Evolutionary conservation across 2,113 vertebrate species (phyloP), one percentile per base, ranked within the genome.

Genomic region (Anguilla japonica): DNA sequence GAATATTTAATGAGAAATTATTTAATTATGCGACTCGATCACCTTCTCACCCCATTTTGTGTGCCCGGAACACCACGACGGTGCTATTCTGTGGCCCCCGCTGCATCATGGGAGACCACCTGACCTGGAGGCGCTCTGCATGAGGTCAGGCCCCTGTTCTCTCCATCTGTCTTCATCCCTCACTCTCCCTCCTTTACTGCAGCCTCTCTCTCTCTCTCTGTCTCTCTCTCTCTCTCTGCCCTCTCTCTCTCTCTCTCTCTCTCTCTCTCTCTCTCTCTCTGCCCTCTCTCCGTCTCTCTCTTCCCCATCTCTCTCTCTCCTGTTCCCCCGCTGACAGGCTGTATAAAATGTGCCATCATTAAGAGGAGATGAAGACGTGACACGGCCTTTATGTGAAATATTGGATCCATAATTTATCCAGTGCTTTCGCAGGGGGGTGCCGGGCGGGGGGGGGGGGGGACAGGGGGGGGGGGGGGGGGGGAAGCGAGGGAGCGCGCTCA

Each of bases 251-350:
- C 63, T 9, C 83, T 26, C 41, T 46, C 41, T 80, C 46, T 46
- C 81, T 18, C 60, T 85, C 40, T 29, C 40, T 56, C 9, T 56
- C 15, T 56, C 39, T 83, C n/a, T 40, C 9, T 79, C 57, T 87
- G 43, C 84, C 87, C 43, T 46, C 43, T 56, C 34, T 14, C 75
- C 2, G 8, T 20, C 53, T 9, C 22, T 43, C 79, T 63, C 29
- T 75, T 41, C 41, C 53, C 14, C 29, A 6, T 11, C 7, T 83
- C 15, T 41, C 79, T 86, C n/a, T 56, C 22, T 41, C 18, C 8
- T 57, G 60, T 86, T 87, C 85, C 80, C 40, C 85, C 22, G 81
- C 83, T 79, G 78, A 87, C 86, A 82, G 83, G n/a, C 41, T 53
- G 53, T 16, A 84, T 89, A 5, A 29, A 29, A 75, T 11, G n/a